A percentile compares a stretch with the other conserved stretches of the same genome.
phyloP scores from a whole-genome alignment of 2,113 vertebrate species.

The Larimichthys polyactis region DNA sequence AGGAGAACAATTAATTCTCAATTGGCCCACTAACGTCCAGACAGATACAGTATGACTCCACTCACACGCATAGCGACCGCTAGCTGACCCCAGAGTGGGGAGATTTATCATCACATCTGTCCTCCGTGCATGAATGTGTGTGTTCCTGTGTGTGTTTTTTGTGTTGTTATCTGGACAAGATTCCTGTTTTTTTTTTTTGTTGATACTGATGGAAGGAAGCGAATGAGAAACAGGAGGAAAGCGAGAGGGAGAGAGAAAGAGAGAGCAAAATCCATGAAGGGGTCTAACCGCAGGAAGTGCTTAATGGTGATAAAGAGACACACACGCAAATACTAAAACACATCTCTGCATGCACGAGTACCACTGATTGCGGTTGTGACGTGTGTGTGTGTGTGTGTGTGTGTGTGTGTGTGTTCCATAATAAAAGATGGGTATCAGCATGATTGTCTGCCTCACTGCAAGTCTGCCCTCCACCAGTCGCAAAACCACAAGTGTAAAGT shows the following conservation, averaged over 20 bases:
- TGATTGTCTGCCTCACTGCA: conserved; percentile 31
- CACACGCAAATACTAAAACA: conserved; percentile 7
- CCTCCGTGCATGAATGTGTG: conserved; percentile 60
- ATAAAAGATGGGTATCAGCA: conserved; percentile 58
- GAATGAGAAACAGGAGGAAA: conserved; percentile 22
- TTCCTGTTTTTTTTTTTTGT: conserved; percentile 41
- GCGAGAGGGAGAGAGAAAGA: conserved; percentile 1
- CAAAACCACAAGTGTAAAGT: conserved; percentile 67
- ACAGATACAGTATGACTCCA: conserved; percentile 48
- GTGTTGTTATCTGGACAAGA: conserved; percentile 61
- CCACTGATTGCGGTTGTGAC: background rate
- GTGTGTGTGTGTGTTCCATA: conserved; percentile 31
- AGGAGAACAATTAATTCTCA: conserved; percentile 69
- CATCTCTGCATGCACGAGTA: conserved; percentile 23
- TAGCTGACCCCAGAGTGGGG: conserved; percentile 58
- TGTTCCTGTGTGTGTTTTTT: conserved; percentile 60
- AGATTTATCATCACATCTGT: conserved; percentile 77
- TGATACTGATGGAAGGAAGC: conserved; percentile 40
- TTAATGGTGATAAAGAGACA: conserved; percentile 60
- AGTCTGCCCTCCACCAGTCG: conserved; percentile 43
- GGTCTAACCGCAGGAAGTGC: conserved; percentile 55
- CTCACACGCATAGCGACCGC: conserved; percentile 54
- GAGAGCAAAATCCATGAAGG: conserved; percentile 30
- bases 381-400: conserved; percentile 27
- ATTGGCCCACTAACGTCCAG: conserved; percentile 60